Conservation (phyloP, 2,888 invertebrate species). For the Mechanitis messenoides region DNA sequence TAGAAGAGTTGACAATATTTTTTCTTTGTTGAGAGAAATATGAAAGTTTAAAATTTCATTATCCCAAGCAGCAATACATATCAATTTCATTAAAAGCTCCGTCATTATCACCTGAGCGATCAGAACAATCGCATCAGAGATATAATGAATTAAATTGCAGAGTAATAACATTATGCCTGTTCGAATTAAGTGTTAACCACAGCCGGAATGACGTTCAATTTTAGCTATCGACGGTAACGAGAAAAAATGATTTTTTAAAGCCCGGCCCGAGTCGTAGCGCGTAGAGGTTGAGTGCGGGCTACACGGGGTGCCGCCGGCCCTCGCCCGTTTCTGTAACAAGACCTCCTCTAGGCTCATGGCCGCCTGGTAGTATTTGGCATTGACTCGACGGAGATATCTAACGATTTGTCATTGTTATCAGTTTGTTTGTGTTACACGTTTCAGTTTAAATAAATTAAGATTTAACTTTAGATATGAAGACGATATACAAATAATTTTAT, state of each 20-base stretch:
- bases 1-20: neutral
- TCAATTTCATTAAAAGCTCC: conserved; percentile 68
- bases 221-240: conserved; percentile 58
- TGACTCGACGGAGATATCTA: conserved; percentile 62
- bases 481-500: too few relatives aligned
- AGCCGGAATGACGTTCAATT: conserved; percentile 72
- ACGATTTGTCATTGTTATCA: conserved; percentile 36
- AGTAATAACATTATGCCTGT: conserved; percentile 67
- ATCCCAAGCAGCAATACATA: conserved; percentile 48
- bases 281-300: conserved; percentile 43
- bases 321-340: conserved; percentile 42
- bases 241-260: conserved; percentile 67
- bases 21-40: neutral
- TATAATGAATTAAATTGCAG: conserved; percentile 70
- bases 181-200: conserved; percentile 73
- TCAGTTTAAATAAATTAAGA: too few relatives aligned
- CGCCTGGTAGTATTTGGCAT: conserved; percentile 74
- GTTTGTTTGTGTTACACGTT: too few relatives aligned
- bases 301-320: conserved; percentile 32
- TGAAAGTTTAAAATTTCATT: conserved; percentile 28
- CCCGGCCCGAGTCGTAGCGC: conserved; percentile 36
- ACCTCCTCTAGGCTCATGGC: conserved; percentile 45
- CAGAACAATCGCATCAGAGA: conserved; percentile 58
- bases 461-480: too few relatives aligned
- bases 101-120: conserved; percentile 54